Base-by-base conservation (phyloP, 1,140 invertebrate species). In the Amphibalanus amphitrite region DNA sequence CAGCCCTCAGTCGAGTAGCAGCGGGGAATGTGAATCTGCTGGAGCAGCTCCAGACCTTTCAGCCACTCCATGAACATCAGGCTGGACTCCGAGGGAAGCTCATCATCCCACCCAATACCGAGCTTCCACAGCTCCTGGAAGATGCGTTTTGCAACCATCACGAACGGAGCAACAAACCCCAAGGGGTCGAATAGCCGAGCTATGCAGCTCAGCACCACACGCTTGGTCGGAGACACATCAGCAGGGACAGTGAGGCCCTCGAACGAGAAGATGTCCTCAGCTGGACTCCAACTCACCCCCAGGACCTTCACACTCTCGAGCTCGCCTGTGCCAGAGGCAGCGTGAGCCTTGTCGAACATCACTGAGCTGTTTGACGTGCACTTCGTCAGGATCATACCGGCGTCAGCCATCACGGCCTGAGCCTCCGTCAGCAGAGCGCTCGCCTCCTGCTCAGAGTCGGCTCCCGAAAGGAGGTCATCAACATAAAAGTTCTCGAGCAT, bases 61-160 rank as follows among this genome's bases (percentile, higher is more conserved):
- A 65, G 23, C 64, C 64, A 65, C 3, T 65, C 26, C 23, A 38
- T 4, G 3, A 65, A 65, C 6, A 65, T 23, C 23, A 26, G 23
- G 23, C 64, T 65, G 64, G 4, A 23, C 6, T 65, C 26, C 64
- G 26, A 3, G 23, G 23, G 64, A 65, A 6, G 64, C n/a, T n/a
- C 23, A 65, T 23, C 20, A 3, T 65, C 64, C 64, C 64, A 65
- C 3, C 64, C 64, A 6, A 65, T 6, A 4, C 26, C 26, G 3
- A 65, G 26, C 64, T 65, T 65, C n/a, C 64, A 65, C 64, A 65
- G 23, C 23, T 65, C 64, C 26, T 65, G 64, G 64, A 65, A 65
- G 3, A 65, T 6, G n/a, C n/a, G n/a, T n/a, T n/a, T n/a, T n/a
- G n/a, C n/a, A n/a, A n/a, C n/a, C n/a, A n/a, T n/a, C n/a, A n/a